Percentiles rank a stretch among this genome's conserved stretches.
These are phyloP conservation scores for Hafferia zeledoni DNA, from an alignment of 2,797 vertebrate genomes.

Conservation along the genomic window DNA sequence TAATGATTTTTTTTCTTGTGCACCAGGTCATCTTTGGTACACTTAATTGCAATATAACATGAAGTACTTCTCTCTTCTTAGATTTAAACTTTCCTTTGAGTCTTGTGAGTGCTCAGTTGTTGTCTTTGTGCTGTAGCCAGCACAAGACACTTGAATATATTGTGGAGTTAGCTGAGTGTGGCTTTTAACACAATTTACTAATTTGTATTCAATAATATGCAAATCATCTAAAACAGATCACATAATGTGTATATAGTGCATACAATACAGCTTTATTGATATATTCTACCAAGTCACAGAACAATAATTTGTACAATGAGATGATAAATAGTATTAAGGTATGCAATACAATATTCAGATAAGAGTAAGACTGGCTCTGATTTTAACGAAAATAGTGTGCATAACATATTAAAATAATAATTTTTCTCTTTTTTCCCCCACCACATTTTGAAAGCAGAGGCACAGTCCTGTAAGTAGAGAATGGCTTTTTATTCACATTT, in stretches of 20 bases:
- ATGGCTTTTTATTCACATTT: conserved; percentile 60
- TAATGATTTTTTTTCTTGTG: neutral
- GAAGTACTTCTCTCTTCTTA: neutral
- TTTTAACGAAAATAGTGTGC: neutral
- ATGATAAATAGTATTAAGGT: neutral
- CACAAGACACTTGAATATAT: neutral
- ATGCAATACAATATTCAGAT: neutral
- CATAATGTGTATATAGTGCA: neutral
- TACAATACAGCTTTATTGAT: neutral
- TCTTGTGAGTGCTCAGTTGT: neutral
- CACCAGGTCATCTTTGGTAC: neutral
- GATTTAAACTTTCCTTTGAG: neutral
- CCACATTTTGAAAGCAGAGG: conserved; percentile 74
- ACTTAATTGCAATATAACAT: neutral
- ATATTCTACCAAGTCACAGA: neutral
- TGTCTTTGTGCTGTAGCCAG: neutral
- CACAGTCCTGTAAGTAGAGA: conserved; percentile 81
- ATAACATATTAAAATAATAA: neutral
- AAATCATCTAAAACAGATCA: neutral
- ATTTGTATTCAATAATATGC: neutral
- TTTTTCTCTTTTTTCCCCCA: conserved; percentile 36
- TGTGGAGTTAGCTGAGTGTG: neutral
- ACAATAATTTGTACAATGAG: neutral
- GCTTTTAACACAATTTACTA: neutral
- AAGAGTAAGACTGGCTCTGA: neutral